phyloP scores from a whole-genome alignment of 1,140 invertebrate species.

The Diorhabda carinulata region DNA sequence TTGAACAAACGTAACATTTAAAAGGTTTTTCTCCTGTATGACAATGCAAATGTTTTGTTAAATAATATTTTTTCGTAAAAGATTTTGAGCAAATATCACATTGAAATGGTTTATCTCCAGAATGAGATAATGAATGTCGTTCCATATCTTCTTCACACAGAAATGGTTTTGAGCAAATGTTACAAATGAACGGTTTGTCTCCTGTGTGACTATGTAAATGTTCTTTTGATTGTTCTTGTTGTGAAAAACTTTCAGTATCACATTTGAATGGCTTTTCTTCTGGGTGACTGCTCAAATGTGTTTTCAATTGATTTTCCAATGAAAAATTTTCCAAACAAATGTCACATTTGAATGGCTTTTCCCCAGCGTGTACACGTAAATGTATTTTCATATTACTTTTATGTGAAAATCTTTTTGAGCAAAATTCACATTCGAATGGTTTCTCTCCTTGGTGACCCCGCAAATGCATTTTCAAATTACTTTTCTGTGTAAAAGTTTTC shows the following conservation, averaged over 20 bases:
- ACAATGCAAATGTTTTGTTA: neutral
- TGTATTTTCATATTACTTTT: conserved; percentile 10
- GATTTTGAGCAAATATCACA: conserved; percentile 21
- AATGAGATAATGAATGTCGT: conserved; percentile 19
- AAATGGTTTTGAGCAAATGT: conserved; percentile 21
- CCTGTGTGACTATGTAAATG: conserved; percentile 11
- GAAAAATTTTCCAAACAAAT: too few species aligned
- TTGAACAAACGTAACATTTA: neutral
- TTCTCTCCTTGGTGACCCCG: neutral
- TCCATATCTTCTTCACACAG: conserved; percentile 16
- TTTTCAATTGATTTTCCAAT: too few species aligned
- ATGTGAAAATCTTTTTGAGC: neutral
- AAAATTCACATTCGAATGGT: neutral
- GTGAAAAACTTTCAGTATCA: conserved; percentile 26
- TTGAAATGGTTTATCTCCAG: conserved; percentile 18
- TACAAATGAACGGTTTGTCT: conserved; percentile 24
- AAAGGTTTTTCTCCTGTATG: neutral
- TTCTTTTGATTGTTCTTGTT: neutral
- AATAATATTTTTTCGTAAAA: conserved; percentile 22
- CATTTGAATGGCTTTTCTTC: conserved; percentile 29
- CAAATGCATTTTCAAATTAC: neutral
- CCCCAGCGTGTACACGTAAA: conserved; percentile 36
- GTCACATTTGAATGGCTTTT: conserved; percentile 25
- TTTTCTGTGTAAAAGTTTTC: neutral
- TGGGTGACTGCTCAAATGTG: too few species aligned